These are phyloP conservation scores for Labeo catla DNA, from an alignment of 2,113 vertebrate species.

Conservation along the genomic window DNA sequence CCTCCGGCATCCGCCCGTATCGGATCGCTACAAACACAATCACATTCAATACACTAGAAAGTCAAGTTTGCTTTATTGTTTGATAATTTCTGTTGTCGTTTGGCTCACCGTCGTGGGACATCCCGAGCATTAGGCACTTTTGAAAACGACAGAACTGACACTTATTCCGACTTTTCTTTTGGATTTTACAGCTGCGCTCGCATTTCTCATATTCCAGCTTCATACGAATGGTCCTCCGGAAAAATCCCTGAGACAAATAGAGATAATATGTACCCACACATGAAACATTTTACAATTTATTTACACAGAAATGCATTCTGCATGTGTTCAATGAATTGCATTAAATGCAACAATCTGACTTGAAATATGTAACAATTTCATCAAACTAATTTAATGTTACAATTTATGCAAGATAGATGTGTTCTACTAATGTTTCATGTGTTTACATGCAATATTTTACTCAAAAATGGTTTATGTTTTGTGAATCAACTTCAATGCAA, in stretches of 20 bases:
- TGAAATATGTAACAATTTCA: no score
- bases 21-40: slow-evolving; percentile 83
- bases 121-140: slow-evolving; percentile 95
- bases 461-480: no score
- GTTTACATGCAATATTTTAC: no score
- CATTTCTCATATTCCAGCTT: slow-evolving; percentile 96
- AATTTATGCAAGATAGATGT: no score
- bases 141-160: slow-evolving; percentile 99
- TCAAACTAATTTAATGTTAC: no score
- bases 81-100: not conserved
- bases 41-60: not conserved
- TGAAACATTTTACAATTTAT: no score
- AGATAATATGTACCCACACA: no score
- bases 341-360: no score
- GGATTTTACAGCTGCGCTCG: slow-evolving; percentile 92
- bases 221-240: slow-evolving; percentile 94
- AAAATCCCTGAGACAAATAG: slow-evolving; percentile 85
- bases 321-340: no score
- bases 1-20: slow-evolving; percentile 96
- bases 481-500: no score
- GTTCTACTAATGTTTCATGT: no score
- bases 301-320: no score
- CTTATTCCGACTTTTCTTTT: slow-evolving; percentile 98
- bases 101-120: slow-evolving; percentile 95
- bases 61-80: not conserved